Base-by-base conservation (phyloP, 2,888 invertebrate species). In the Tipula lateralis region DNA sequence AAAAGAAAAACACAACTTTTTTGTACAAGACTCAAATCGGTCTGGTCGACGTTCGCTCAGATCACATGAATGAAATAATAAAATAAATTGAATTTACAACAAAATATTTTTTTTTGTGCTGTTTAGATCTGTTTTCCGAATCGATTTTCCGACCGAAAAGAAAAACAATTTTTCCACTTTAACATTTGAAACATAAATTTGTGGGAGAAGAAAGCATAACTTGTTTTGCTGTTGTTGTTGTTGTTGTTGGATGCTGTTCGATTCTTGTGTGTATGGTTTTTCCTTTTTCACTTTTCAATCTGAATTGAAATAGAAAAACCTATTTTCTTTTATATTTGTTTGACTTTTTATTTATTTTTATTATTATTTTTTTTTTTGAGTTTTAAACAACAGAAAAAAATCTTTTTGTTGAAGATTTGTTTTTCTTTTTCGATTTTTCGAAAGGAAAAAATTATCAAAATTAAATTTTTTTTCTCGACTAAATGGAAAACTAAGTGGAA, bases 261-360 rank as follows among this genome's bases (percentile, higher is more conserved):
- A 6, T 44, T 24, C 9, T n/a, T 44, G 44, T 66, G 66, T 66
- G 66, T 66, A 24, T 66, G 66, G 66, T 24, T 66, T 24, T 66
- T 66, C 66, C 66, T 66, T 24, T 66, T 66, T 66, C 66, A 66
- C 66, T 66, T 66, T 66, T 66, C 66, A 66, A 66, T 66, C 66
- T 24, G 24, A 66, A 66, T 66, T 66, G 66, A 66, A 66, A 24
- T 66, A 66, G 24, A 66, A 9, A 66, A 66, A 66, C 66, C 24
- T 19, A 66, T 66, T 66, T 24, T 66, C 66, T 66, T 66, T 44
- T 44, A 44, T 44, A 12, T 36, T 36, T 2, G 36, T 36, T 36
- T 12, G 9, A 36, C 36, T 36, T 36, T 6, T n/a, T 44, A n/a
- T 44, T 44, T 36, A n/a, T n/a, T 44, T n/a, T 32, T 32, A n/a